Base-by-base conservation (phyloP, 2,113 vertebrate genomes). In the Percina caprodes region DNA sequence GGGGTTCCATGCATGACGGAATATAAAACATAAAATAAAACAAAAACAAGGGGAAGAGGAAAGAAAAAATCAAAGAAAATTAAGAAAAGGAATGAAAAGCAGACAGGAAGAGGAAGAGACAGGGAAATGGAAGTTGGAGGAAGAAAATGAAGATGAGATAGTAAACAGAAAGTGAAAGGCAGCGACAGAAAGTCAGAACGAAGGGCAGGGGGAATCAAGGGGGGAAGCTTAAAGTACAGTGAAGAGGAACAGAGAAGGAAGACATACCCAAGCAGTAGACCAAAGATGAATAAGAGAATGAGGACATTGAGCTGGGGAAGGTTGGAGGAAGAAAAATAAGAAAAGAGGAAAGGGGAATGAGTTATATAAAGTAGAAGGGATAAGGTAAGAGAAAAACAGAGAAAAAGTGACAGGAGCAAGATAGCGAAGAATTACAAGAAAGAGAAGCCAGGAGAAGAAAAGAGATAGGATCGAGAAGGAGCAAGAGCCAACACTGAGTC, bases 401-500 rank as follows among this genome's bases (percentile, higher is more conserved):
- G 13, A 30, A 60, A n/a, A 59, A 33, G 16, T 56, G n/a, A 19
- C 39, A 18, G 4, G 6, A 63, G 9, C 39, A 42, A 66, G 58
- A 19, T 58, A 11, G 19, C 14, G 15, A 69, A 33, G 10, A 65
- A 71, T 1, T 3, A 6, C 30, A 21, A 45, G 21, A 26, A 7
- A 58, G 24, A 55, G 0, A 56, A 35, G 42, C 14, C 6, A 39
- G 21, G 0, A 6, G 30, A 49, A 18, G 16, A 13, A 21, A 54
- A 52, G 30, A 49, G 39, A 61, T 8, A 14, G 15, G 9, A 61
- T 46, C 0, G 13, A 69, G 19, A 77, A 16, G 1, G 24, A 42
- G 15, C 19, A 74, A 52, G 2, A 58, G 67, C 52, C n/a, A 5
- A 62, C 23, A 51, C 46, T 48, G 66, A 77, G 59, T 62, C 18